A percentile compares a stretch with the other conserved stretches of the same genome.
Conservation (phyloP, 2,797 vertebrate genomes). For the Helicolenus hilgendorfi region DNA sequence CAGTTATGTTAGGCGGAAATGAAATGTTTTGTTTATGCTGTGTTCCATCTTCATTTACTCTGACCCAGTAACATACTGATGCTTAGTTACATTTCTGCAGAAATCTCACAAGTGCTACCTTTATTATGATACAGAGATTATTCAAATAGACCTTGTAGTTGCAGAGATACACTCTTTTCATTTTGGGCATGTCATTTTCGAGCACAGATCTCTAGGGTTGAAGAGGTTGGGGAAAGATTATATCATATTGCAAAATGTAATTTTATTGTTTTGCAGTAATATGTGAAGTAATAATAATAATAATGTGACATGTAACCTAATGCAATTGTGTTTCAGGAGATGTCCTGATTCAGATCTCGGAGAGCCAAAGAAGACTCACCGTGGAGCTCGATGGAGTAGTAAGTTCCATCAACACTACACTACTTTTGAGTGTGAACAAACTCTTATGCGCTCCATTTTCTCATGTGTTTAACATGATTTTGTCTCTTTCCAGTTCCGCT, state of each 20-base stretch:
- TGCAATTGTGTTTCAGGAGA: constrained; percentile 88
- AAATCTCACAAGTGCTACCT: neutral
- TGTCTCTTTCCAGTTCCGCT: constrained; percentile 89
- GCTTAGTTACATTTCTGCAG: neutral
- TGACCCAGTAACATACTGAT: neutral
- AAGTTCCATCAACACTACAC: constrained; percentile 72
- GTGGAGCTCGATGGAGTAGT: constrained; percentile 93
- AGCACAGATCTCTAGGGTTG: neutral
- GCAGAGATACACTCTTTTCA: neutral
- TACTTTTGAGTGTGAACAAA: rapidly evolving
- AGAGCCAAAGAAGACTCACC: constrained; percentile 92
- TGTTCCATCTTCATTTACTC: neutral
- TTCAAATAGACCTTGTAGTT: neutral
- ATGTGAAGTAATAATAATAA: neutral
- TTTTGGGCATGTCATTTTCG: neutral
- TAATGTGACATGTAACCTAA: neutral
- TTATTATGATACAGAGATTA: neutral
- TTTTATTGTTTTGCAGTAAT: neutral
- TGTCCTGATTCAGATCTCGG: constrained; percentile 94
- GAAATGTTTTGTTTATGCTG: neutral
- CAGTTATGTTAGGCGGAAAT: neutral
- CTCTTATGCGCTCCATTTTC: neutral
- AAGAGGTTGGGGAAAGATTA: neutral
- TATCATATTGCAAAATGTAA: neutral
- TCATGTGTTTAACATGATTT: neutral